Conservation (phyloP, 2,888 invertebrate species). For the Molorchus minor region DNA sequence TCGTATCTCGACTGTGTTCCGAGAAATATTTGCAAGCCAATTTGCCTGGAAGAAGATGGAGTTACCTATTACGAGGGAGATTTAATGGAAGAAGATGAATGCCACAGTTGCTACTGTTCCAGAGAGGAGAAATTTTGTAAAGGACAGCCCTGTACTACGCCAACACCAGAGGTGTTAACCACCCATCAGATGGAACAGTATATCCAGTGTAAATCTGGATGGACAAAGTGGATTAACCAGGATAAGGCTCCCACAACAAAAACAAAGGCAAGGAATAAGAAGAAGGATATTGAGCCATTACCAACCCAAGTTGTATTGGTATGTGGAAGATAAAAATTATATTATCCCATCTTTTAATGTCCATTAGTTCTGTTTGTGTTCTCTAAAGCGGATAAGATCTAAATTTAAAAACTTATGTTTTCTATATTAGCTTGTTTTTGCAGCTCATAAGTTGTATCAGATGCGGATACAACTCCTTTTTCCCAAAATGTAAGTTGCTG, state of each 20-base stretch:
- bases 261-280: conserved; percentile 54
- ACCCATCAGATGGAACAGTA: conserved; percentile 47
- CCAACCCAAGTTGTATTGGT: conserved; percentile 68
- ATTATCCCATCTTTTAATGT: too few relatives aligned
- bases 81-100: conserved; percentile 76
- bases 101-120: conserved; percentile 83
- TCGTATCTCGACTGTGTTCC: conserved; percentile 79
- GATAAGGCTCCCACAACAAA: conserved; percentile 56
- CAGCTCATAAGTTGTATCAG: too few relatives aligned
- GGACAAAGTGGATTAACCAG: conserved; percentile 82
- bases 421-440: too few relatives aligned
- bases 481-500: conserved; percentile 10
- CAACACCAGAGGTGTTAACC: conserved; percentile 30
- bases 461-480: too few relatives aligned
- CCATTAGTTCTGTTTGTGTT: too few relatives aligned
- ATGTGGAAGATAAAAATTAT: too few relatives aligned
- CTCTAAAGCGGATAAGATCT: too few relatives aligned
- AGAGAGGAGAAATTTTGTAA: conserved; percentile 74
- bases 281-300: conserved; percentile 68
- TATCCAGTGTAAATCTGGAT: conserved; percentile 73
- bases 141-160: conserved; percentile 72
- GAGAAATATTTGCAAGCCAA: conserved; percentile 72
- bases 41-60: conserved; percentile 71
- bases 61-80: conserved; percentile 78
- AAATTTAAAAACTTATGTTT: too few relatives aligned